Evolutionary conservation across 2,888 invertebrate species (phyloP).

Genomic region (Xestia c-nigrum): DNA sequence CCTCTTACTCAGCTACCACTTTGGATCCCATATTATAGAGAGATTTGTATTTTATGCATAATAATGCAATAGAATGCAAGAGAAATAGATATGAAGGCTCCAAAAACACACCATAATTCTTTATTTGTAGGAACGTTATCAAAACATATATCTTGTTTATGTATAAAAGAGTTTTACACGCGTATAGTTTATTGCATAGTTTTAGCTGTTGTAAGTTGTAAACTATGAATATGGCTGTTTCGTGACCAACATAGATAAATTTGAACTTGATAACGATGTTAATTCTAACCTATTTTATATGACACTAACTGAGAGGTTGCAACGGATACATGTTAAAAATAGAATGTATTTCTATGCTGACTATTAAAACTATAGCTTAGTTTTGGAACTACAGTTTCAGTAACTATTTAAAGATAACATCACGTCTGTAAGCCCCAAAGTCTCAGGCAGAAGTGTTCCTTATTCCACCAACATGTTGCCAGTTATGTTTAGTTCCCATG

Average conservation of each 20-base stretch:
- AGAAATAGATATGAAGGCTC: neutral
- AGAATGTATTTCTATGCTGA: neutral
- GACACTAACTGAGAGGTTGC: neutral
- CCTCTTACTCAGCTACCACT: no score
- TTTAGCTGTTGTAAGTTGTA: constrained; percentile 10
- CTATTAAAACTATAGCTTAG: neutral
- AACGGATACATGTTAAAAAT: neutral
- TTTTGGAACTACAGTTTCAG: no score
- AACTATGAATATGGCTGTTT: constrained; percentile 27
- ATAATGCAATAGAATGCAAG: neutral
- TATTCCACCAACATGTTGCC: no score
- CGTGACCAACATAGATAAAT: constrained; percentile 47
- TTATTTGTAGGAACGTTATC: constrained; percentile 9
- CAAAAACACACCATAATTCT: constrained; percentile 1
- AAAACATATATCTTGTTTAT: constrained; percentile 19
- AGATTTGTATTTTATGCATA: neutral
- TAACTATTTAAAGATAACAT: no score
- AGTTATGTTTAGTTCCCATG: no score
- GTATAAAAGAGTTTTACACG: neutral
- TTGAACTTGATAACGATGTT: constrained; percentile 42
- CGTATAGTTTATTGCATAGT: constrained; percentile 15
- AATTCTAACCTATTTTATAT: constrained; percentile 34
- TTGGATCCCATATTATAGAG: neutral
- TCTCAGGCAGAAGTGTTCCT: no score
- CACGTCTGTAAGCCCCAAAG: no score